These are phyloP conservation scores for Caradrina kadenii DNA, from an alignment of 2,888 invertebrate genomes.

Conservation along the genomic window DNA sequence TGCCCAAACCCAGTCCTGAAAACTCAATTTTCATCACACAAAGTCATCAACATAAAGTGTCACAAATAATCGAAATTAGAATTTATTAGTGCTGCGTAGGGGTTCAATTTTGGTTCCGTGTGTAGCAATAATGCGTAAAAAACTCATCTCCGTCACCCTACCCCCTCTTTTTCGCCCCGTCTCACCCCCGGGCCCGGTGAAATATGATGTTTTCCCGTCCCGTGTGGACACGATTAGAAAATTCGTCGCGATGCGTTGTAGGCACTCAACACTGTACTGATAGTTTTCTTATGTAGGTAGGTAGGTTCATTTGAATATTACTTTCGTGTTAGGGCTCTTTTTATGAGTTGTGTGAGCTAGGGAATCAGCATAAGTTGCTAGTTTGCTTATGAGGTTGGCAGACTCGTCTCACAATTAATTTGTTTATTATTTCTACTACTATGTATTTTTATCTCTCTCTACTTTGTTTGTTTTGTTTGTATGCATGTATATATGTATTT, in stretches of 20 bases:
- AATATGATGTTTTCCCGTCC: conserved; percentile 90
- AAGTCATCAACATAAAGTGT: conserved; percentile 69
- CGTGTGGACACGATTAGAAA: conserved; percentile 89
- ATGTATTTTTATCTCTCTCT: too few relatives aligned
- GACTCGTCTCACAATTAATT: too few relatives aligned
- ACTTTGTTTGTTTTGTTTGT: too few relatives aligned
- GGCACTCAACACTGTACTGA: conserved; percentile 71
- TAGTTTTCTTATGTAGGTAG: conserved; percentile 74
- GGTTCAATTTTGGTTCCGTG: conserved; percentile 85
- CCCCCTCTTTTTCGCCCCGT: conserved; percentile 56
- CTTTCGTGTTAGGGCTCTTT: conserved; percentile 27
- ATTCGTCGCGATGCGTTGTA: conserved; percentile 81
- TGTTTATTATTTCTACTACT: too few relatives aligned
- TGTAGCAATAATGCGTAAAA: conserved; percentile 90
- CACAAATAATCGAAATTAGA: conserved; percentile 86
- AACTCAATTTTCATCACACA: conserved; percentile 57
- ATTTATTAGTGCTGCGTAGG: conserved; percentile 84
- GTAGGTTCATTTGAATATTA: conserved; percentile 59
- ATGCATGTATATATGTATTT: too few relatives aligned
- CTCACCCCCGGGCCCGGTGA: conserved; percentile 80
- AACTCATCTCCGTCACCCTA: conserved; percentile 87
- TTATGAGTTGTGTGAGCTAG: not conserved
- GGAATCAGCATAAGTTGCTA: not conserved
- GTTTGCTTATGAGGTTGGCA: too few relatives aligned
- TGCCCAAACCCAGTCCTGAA: conserved; percentile 34